Evolutionary conservation across 1,140 invertebrate species (phyloP).

Genomic region (Orchesella cincta): DNA sequence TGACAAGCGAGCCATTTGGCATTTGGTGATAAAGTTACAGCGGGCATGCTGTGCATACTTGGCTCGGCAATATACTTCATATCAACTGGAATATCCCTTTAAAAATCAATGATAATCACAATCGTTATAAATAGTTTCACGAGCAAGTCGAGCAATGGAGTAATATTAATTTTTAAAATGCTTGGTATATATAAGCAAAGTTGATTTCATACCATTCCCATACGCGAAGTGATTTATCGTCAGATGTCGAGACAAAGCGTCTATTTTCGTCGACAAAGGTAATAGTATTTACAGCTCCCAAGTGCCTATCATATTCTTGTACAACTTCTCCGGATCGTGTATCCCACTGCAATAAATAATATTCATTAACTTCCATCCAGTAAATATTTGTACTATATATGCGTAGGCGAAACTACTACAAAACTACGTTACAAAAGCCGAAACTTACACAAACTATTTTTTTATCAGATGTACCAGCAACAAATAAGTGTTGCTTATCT

Average conservation of each 20-base stretch:
- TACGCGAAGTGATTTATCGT: slow-evolving; percentile 97
- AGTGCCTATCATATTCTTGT: slow-evolving; percentile 98
- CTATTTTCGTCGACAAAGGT: slow-evolving; percentile 99
- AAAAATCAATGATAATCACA: slow-evolving; percentile 49
- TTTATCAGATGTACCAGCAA: slow-evolving; percentile 97
- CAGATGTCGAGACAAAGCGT: slow-evolving; percentile 96
- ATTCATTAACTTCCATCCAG: too few relatives aligned
- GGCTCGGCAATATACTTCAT: slow-evolving; percentile 99
- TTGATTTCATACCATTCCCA: slow-evolving; percentile 87
- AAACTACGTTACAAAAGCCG: neutral
- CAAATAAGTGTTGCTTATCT: slow-evolving; percentile 96
- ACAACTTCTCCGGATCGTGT: slow-evolving; percentile 89
- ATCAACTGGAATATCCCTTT: slow-evolving; percentile 96
- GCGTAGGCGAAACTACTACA: slow-evolving; percentile 1
- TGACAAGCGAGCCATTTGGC: slow-evolving; percentile 99
- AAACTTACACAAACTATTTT: slow-evolving; percentile 95
- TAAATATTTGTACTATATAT: too few relatives aligned
- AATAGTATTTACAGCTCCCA: slow-evolving; percentile 97
- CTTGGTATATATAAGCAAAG: too few relatives aligned
- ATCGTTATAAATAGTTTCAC: slow-evolving; percentile 18
- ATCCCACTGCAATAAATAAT: slow-evolving; percentile 86
- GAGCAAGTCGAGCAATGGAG: neutral
- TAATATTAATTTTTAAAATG: slow-evolving; percentile 52
- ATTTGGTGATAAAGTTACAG: slow-evolving; percentile 91
- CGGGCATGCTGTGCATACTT: slow-evolving; percentile 98